Evolutionary conservation across 2,797 vertebrate genomes (phyloP), one percentile per base, ranked within the genome.

Genomic region (Gymnoscopelus braueri): DNA sequence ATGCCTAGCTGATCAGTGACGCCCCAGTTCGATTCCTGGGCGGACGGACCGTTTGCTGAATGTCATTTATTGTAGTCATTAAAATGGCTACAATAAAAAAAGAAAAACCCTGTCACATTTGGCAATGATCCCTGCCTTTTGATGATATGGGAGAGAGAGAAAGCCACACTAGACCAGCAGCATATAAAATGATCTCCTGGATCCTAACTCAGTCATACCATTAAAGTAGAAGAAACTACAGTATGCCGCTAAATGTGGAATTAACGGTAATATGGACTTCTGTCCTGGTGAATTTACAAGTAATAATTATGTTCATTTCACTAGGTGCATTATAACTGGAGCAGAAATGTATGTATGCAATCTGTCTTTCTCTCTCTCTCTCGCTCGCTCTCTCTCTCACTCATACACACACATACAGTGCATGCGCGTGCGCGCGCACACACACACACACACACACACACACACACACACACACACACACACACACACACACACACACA

Each of bases 111-210:
- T 44, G 39, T 44, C 9, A 44, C 9, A 91, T 92, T 81, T 82
- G 87, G 88, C 85, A 82, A 70, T 57, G 55, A 86, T 83, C 70
- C 79, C 57, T 72, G 75, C 65, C 78, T 87, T 86, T 90, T 90
- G 87, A 89, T 88, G 48, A 35, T 58, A 56, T 9, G 39, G 9
- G 9, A 44, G 39, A 86, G 78, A 87, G 54, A 67, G 83, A 89
- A 80, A 87, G 77, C 87, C 85, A 80, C 76, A 86, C 77, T 85
- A 85, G 77, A 80, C 9, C 77, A 71, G 77, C 80, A 67, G 79
- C 77, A 78, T 65, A 78, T 73, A 65, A 66, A 81, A 74, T 89
- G 79, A 77, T 81, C 74, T 50, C 81, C 70, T 72, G 75, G 71
- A 78, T 79, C 65, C 29, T 54, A 32, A 72, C 65, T 81, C 69